Conservation (phyloP, 2,113 vertebrate genomes). For the Pipra filicauda region DNA sequence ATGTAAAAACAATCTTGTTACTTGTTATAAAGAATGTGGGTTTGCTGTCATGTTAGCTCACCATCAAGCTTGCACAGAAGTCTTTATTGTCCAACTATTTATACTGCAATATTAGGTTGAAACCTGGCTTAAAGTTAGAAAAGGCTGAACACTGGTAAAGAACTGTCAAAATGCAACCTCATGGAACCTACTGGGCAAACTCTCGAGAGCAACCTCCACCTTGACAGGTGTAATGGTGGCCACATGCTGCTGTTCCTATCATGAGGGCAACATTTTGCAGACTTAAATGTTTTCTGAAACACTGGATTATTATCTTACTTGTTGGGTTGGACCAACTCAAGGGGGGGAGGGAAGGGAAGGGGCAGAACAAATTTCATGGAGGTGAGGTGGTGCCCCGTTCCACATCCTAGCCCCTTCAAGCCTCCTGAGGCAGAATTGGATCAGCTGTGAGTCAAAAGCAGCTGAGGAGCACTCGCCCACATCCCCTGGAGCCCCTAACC, state of each 20-base stretch:
- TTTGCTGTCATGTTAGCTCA: neutral
- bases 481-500: neutral
- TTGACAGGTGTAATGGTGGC: fast-evolving
- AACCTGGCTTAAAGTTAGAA: neutral
- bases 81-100: neutral
- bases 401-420: neutral
- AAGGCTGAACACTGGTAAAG: neutral
- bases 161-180: neutral
- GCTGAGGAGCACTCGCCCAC: neutral
- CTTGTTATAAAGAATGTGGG: neutral
- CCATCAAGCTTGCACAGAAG: neutral
- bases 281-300: neutral
- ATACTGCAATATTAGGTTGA: neutral
- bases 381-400: neutral
- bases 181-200: fast-evolving
- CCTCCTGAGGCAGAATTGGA: neutral
- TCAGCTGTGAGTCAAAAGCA: neutral
- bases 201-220: neutral
- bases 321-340: neutral
- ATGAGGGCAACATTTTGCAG: neutral
- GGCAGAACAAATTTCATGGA: neutral
- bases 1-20: neutral
- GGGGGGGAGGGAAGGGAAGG: neutral
- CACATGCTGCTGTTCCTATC: neutral
- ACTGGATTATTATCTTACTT: too few relatives aligned